phyloP scores from a whole-genome alignment of 2,888 invertebrate genomes.

The Helicoverpa assulta region DNA sequence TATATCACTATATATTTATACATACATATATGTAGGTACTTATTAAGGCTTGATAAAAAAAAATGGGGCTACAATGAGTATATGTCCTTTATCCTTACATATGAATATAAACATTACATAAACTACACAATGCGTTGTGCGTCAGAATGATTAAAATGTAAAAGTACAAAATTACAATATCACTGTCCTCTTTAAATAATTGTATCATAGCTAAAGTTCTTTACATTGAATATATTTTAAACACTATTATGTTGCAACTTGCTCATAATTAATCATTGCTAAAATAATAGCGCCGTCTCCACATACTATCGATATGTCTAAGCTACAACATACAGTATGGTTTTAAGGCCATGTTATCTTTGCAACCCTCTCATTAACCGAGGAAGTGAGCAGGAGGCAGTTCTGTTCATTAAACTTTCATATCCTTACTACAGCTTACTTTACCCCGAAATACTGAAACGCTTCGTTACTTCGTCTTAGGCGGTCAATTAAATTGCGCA shows the following conservation, averaged over 20 bases:
- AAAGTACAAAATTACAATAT: conserved; percentile 23
- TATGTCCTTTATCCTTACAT: background rate
- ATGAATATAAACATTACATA: background rate
- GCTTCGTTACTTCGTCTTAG: too few species aligned
- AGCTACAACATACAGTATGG: background rate
- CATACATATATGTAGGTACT: too few species aligned
- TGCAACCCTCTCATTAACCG: background rate
- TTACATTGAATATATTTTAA: conserved; percentile 4
- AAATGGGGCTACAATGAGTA: too few species aligned
- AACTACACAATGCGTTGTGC: conserved; percentile 12
- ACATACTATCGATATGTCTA: conserved; percentile 19
- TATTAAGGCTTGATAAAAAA: too few species aligned
- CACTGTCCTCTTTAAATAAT: conserved; percentile 3
- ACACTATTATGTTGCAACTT: background rate
- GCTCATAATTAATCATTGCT: background rate
- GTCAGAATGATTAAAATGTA: conserved; percentile 9
- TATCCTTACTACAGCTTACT: too few species aligned
- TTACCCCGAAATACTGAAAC: too few species aligned
- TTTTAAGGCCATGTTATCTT: background rate
- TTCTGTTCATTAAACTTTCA: too few species aligned
- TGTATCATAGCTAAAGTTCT: conserved; percentile 7
- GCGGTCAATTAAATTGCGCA: too few species aligned
- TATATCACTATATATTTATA: too few species aligned
- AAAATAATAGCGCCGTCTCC: conserved; percentile 9
- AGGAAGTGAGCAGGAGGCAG: too few species aligned